Evolutionary conservation across 2,113 vertebrate genomes (phyloP), one percentile per base, ranked within the genome.

Genomic region (Passer domesticus): DNA sequence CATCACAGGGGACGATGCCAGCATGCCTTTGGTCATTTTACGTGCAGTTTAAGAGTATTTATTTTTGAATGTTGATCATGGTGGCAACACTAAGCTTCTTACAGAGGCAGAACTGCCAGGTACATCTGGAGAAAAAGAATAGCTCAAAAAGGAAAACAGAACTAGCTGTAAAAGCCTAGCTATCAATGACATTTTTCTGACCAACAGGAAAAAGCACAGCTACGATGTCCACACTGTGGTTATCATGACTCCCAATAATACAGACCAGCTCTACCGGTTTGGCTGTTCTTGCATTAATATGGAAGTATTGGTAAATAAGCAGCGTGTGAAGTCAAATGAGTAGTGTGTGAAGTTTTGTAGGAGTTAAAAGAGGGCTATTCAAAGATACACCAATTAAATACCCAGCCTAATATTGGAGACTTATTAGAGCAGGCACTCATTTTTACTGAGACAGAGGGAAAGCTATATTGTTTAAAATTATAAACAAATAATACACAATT

Each of bases 351-450:
- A 49, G 53, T 39, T 93, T n/a, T 70, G 19, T 37, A n/a, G 52
- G 67, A 74, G 23, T 74, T 74, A 67, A 87, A 89, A 70, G 2
- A 2, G 8, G 7, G 25, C 76, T 60, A 70, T 30, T 83, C 15
- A 80, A 74, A 55, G 41, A 72, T 24, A 47, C 6, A 44, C 6
- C 2, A 4, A 31, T 56, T 17, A 86, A 75, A 35, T 12, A 66
- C 3, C 5, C 0, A 0, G 46, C 19, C 39, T 74, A 62, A 59
- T 59, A 63, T 0, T 30, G 25, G 8, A 78, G 21, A 24, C 27
- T 31, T 80, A 16, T 4, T 30, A 58, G 11, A 92, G 15, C 8
- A 52, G 10, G 10, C 20, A 49, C 6, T 16, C 16, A 27, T 28
- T 75, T 52, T 67, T 55, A 56, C 6, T 31, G 17, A 43, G 31